Evolutionary conservation across 2,113 vertebrate species (phyloP), one percentile per base, ranked within the genome.

Genomic region (Jacana jacana): DNA sequence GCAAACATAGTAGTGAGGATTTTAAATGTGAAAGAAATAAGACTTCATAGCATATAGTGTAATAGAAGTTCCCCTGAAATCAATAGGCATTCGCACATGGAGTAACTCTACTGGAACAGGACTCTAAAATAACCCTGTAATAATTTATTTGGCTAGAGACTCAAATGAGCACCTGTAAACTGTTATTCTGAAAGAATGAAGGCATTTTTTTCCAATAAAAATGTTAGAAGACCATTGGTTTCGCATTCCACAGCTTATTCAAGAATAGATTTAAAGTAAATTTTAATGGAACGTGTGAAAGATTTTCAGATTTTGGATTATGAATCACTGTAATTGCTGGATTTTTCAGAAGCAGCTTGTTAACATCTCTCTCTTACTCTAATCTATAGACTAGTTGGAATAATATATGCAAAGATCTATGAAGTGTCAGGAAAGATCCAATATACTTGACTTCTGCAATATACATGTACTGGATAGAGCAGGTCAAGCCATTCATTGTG

Each of bases 21-120:
- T 92, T 90, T 7, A 87, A 94, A 88, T 88, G 93, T 69, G 81
- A 88, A 95, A 82, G 51, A 73, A 95, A 84, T 85, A 87, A 90
- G 85, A 64, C 17, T 85, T 91, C 54, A 63, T 18, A 48, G 52
- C 55, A 79, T 60, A 75, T 12, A 54, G 42, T 27, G 40, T 86
- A 81, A 57, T 79, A 11, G 35, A 64, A 86, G 63, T 83, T 66
- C 24, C 28, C 55, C 64, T 76, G 82, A 64, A 95, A 95, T 96
- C 93, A 83, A 90, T 93, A 86, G 65, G 48, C 60, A 16, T 72
- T 93, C 4, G 0, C 82, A 79, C 35, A 22, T n/a, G 35, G 79
- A 81, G 30, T 73, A 68, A 64, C 73, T 91, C 72, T 76, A 8
- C 66, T 75, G 85, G 93, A 96, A 86, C 42, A 81, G 55, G 55